phyloP scores from a whole-genome alignment of 2,113 vertebrate genomes.

The Odobenus rosmarus region DNA sequence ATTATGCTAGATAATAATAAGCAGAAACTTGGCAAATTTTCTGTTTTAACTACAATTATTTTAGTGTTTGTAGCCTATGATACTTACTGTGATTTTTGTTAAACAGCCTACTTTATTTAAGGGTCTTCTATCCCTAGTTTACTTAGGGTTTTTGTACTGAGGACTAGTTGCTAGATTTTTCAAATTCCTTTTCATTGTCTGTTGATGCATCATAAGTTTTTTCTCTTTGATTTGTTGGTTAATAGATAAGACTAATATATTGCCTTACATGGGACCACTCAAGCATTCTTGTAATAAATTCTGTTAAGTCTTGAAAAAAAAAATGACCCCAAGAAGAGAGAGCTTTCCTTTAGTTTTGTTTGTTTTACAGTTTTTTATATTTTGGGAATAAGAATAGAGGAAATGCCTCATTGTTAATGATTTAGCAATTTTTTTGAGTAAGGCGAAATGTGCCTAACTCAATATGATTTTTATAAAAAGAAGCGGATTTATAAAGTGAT shows the following conservation, averaged over 20 bases:
- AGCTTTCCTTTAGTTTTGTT: not conserved
- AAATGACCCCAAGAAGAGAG: not conserved
- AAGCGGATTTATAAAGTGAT: constrained; percentile 9
- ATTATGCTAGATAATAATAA: not conserved
- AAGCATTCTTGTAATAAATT: not conserved
- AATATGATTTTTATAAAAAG: not conserved
- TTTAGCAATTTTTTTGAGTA: not conserved
- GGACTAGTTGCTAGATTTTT: not conserved
- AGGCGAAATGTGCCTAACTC: not conserved
- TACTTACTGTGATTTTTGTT: not conserved
- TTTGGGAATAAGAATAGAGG: not conserved
- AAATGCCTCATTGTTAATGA: not conserved
- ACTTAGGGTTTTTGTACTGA: not conserved
- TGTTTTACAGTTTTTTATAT: not conserved
- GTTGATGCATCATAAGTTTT: not conserved
- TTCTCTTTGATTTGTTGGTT: not conserved
- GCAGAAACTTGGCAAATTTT: not conserved
- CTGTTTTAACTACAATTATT: constrained; percentile 15
- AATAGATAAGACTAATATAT: not conserved
- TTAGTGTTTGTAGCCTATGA: not conserved
- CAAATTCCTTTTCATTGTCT: not conserved
- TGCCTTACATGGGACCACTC: not conserved
- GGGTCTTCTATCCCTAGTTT: not conserved
- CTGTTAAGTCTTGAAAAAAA: not conserved
- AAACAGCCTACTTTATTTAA: not conserved